Percentiles rank a stretch among this genome's conserved stretches.
Evolutionary conservation across 2,113 vertebrate species (phyloP).

Genomic region (Eleginops maclovinus): DNA sequence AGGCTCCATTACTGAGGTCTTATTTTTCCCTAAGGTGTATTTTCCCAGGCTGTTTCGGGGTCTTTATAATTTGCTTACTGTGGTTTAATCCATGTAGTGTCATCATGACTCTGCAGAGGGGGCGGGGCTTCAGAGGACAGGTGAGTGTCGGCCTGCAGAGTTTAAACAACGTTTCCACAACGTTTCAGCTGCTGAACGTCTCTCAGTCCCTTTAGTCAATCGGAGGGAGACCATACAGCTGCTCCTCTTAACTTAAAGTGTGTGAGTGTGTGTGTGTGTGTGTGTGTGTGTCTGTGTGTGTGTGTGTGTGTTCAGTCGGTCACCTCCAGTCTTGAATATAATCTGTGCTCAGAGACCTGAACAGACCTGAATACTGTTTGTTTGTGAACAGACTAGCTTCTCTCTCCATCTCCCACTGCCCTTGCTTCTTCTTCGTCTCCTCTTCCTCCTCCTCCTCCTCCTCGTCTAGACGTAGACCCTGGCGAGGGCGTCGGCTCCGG

Average conservation of each 20-base stretch:
- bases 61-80: too few species aligned
- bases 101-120: neutral
- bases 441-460: neutral
- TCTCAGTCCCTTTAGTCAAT: slow-evolving; percentile 18
- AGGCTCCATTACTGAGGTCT: too few species aligned
- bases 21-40: too few species aligned
- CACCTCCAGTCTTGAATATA: slow-evolving; percentile 31
- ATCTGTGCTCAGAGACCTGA: slow-evolving; percentile 59
- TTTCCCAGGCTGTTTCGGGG: too few species aligned
- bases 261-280: slow-evolving; percentile 15
- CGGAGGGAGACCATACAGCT: neutral
- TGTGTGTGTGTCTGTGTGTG: slow-evolving; percentile 3
- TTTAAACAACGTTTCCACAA: slow-evolving; percentile 24
- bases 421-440: neutral
- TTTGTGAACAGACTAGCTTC: slow-evolving; percentile 15
- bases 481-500: slow-evolving; percentile 97
- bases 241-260: slow-evolving; percentile 5
- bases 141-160: slow-evolving; percentile 25
- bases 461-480: slow-evolving; percentile 94
- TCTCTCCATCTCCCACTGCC: slow-evolving; percentile 5
- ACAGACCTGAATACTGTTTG: slow-evolving; percentile 58
- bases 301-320: slow-evolving; percentile 12
- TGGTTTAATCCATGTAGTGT: slow-evolving; percentile 17
- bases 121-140: slow-evolving; percentile 35
- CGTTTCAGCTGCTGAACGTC: slow-evolving; percentile 22